A percentile compares a stretch with the other conserved stretches of the same genome.
phyloP scores from a whole-genome alignment of 2,888 invertebrate genomes.

The Prosapia bicincta region DNA sequence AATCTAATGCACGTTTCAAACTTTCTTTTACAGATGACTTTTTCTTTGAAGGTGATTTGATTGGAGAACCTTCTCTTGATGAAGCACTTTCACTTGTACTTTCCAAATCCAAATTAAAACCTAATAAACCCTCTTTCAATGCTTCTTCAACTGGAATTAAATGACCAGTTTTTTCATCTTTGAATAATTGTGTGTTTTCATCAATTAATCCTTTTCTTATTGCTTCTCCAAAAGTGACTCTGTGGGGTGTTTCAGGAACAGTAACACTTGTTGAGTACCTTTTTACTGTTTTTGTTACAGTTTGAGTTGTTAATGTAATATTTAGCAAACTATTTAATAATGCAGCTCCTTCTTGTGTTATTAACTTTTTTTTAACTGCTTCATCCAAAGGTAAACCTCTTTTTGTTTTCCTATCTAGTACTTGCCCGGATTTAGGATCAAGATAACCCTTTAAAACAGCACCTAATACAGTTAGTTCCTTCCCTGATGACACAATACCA shows the following conservation, averaged over 20 bases:
- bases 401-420: constrained; percentile 69
- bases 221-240: constrained; percentile 55
- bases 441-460: constrained; percentile 83
- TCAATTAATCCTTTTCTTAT: constrained; percentile 70
- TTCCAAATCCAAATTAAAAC: constrained; percentile 43
- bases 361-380: constrained; percentile 79
- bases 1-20: constrained; percentile 32
- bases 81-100: constrained; percentile 21
- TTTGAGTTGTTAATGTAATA: constrained; percentile 83
- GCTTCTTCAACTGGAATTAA: constrained; percentile 69
- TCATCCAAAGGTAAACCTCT: constrained; percentile 76
- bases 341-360: constrained; percentile 84
- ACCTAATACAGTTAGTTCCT: constrained; percentile 79
- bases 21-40: constrained; percentile 32
- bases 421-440: constrained; percentile 83
- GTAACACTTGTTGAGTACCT: constrained; percentile 51
- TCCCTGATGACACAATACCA: constrained; percentile 68
- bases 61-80: constrained; percentile 76
- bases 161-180: constrained; percentile 62
- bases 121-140: constrained; percentile 72
- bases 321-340: constrained; percentile 79
- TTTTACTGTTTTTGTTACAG: constrained; percentile 80
- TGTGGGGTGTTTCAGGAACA: constrained; percentile 14
- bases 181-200: constrained; percentile 64
- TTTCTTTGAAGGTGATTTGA: constrained; percentile 25